Percentiles rank a stretch among this genome's conserved stretches.
phyloP scores from a whole-genome alignment of 2,888 invertebrate genomes.

The Odontocolon sp. region DNA sequence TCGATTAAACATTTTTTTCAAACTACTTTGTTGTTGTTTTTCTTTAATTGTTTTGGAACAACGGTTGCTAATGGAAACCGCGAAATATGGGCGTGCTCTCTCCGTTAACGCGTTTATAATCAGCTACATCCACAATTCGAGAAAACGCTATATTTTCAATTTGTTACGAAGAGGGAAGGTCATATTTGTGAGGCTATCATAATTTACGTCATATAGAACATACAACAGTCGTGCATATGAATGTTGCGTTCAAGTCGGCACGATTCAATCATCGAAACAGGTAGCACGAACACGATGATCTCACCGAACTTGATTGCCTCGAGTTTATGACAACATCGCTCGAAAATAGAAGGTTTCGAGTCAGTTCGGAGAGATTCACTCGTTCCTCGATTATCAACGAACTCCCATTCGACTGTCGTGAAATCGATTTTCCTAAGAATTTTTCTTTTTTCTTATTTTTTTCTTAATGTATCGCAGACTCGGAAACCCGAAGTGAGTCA shows the following conservation, averaged over 20 bases:
- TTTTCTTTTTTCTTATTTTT: conserved; percentile 5
- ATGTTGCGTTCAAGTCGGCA: conserved; percentile 37
- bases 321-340: conserved; percentile 66
- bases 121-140: no score
- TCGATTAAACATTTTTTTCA: conserved; percentile 52
- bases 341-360: conserved; percentile 60
- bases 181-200: not conserved
- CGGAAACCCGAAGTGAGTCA: conserved; percentile 43
- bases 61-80: conserved; percentile 70
- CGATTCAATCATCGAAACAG: conserved; percentile 64
- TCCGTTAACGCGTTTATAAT: no score
- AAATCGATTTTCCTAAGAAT: not conserved
- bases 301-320: conserved; percentile 70
- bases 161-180: not conserved
- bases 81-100: conserved; percentile 68
- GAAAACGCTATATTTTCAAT: not conserved
- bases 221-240: conserved; percentile 22
- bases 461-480: not conserved
- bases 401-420: not conserved
- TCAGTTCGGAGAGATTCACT: not conserved
- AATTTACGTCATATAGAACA: not conserved
- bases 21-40: conserved; percentile 1
- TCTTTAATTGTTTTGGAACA: conserved; percentile 56
- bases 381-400: not conserved
- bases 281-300: conserved; percentile 68